These are phyloP conservation scores for Oscheius onirici DNA, from an alignment of 2,888 invertebrate species.

Conservation along the genomic window DNA sequence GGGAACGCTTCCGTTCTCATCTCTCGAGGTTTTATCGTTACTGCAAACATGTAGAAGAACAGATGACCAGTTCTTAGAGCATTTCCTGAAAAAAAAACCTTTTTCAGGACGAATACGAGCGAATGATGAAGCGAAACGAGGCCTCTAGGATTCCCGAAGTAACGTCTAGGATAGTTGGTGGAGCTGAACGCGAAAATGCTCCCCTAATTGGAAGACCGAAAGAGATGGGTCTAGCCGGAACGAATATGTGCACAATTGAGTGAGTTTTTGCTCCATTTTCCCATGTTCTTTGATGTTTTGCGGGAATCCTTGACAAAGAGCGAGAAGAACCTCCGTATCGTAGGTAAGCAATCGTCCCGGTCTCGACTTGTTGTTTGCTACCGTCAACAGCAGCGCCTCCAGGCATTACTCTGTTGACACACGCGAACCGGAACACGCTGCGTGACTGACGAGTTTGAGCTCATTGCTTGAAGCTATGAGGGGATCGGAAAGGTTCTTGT, in stretches of 20 bases:
- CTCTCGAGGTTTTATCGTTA: neutral
- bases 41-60: neutral
- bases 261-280: constrained; percentile 24
- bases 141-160: constrained; percentile 39
- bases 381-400: neutral
- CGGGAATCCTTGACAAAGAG: neutral
- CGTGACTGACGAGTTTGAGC: neutral
- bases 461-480: neutral
- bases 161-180: constrained; percentile 55
- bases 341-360: too few relatives aligned
- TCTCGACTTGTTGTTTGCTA: constrained; percentile 4
- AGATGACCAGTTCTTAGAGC: constrained; percentile 5
- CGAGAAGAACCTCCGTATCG: too few relatives aligned
- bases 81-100: neutral
- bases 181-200: constrained; percentile 36
- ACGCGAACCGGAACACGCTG: constrained; percentile 25
- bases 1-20: neutral
- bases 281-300: constrained; percentile 4
- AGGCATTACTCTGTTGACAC: constrained; percentile 23
- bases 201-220: constrained; percentile 19
- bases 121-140: constrained; percentile 39
- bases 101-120: constrained; percentile 42
- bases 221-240: constrained; percentile 30
- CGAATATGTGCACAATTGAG: constrained; percentile 43
- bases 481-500: constrained; percentile 4